These are phyloP conservation scores for Tarsius wallacei DNA, from an alignment of 2,797 vertebrate species.

Conservation along the genomic window DNA sequence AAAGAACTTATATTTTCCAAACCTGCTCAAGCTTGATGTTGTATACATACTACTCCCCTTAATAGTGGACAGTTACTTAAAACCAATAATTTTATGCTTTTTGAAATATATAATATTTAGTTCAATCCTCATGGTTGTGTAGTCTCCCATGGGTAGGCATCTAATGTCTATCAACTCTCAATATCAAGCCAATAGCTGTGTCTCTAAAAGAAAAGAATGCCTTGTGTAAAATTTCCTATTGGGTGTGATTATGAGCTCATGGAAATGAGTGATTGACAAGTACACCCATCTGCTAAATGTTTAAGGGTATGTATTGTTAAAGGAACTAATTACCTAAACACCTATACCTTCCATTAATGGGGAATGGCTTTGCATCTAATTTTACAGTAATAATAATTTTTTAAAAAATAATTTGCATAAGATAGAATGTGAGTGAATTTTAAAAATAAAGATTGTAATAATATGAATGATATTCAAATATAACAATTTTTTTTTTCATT, in stretches of 20 bases:
- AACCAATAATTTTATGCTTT: neutral
- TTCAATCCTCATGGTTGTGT: neutral
- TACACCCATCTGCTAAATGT: neutral
- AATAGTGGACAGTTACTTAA: too few relatives aligned
- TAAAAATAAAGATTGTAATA: neutral
- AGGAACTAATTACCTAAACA: neutral
- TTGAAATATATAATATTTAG: neutral
- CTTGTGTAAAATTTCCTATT: neutral
- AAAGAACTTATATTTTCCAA: neutral
- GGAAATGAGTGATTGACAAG: neutral
- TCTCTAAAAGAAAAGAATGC: neutral
- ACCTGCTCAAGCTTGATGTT: neutral
- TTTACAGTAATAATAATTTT: neutral
- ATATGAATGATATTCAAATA: neutral
- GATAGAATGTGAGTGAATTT: neutral
- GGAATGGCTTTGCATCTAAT: neutral
- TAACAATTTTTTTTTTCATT: neutral
- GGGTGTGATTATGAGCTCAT: neutral
- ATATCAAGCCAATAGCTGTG: neutral
- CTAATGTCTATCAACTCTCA: neutral
- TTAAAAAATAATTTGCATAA: conserved; percentile 18
- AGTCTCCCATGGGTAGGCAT: neutral
- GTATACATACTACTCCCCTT: neutral
- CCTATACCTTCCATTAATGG: neutral
- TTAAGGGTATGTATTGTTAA: neutral